phyloP scores from a whole-genome alignment of 1,140 invertebrate species.

The Tenebrio molitor region DNA sequence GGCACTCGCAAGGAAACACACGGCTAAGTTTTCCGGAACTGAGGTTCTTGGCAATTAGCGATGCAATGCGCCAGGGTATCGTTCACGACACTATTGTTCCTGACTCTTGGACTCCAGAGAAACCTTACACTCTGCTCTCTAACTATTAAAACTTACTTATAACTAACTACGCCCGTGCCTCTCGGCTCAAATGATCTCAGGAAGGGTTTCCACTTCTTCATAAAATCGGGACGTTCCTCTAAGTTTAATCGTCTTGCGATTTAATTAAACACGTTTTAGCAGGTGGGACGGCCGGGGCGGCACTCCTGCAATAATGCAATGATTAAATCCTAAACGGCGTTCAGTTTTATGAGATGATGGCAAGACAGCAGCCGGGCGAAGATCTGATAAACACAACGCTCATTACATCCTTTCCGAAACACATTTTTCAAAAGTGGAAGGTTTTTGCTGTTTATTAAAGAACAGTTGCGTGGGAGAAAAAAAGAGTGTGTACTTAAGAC shows the following conservation, averaged over 20 bases:
- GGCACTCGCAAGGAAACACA: constrained; percentile 24
- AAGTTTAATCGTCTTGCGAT: constrained; percentile 10
- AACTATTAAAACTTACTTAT: constrained; percentile 56
- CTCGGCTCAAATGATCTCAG: not conserved
- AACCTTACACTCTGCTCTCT: constrained; percentile 49
- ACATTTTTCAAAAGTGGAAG: too few species aligned
- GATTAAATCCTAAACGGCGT: too few species aligned
- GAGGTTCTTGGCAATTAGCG: constrained; percentile 56
- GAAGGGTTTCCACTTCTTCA: constrained; percentile 2
- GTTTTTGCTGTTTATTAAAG: too few species aligned
- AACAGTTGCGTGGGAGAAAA: too few species aligned
- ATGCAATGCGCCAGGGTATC: constrained; percentile 56
- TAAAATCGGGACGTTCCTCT: not conserved
- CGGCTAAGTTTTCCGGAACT: constrained; percentile 46
- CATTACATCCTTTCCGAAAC: too few species aligned
- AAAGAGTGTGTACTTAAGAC: too few species aligned
- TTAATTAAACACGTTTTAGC: not conserved
- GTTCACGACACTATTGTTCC: constrained; percentile 53
- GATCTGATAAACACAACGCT: too few species aligned
- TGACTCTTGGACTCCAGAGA: constrained; percentile 50
- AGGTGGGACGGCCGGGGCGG: not conserved
- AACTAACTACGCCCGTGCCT: constrained; percentile 20
- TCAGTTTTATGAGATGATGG: too few species aligned
- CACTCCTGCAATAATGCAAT: too few species aligned
- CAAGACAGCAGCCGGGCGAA: too few species aligned